Percentiles rank a stretch among this genome's conserved stretches.
These are phyloP conservation scores for Idaea aversata DNA, from an alignment of 2,888 invertebrate genomes.

Conservation along the genomic window DNA sequence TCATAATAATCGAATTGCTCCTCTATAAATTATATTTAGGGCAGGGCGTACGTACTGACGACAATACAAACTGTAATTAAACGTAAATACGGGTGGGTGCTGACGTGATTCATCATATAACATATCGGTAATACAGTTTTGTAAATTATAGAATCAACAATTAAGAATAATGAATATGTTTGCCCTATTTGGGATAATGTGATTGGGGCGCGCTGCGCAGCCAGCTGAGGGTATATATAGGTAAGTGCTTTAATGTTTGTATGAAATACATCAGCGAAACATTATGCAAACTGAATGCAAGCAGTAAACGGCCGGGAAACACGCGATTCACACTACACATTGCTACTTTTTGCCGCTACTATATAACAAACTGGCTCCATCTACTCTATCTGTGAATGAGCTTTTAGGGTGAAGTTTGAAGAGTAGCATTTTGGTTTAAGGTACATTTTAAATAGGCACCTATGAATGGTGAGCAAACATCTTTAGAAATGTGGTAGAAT, in stretches of 20 bases:
- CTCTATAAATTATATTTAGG: constrained; percentile 45
- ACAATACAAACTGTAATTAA: constrained; percentile 43
- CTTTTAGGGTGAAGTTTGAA: neutral
- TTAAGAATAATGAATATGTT: constrained; percentile 57
- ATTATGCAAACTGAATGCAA: constrained; percentile 39
- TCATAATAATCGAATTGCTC: constrained; percentile 44
- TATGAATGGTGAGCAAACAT: neutral
- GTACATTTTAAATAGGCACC: neutral
- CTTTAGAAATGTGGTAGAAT: neutral
- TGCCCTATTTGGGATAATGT: constrained; percentile 44
- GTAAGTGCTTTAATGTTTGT: neutral
- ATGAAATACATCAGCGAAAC: constrained; percentile 30
- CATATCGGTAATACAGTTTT: constrained; percentile 45
- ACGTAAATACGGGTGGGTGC: constrained; percentile 34
- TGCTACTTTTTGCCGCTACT: neutral
- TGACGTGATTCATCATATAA: constrained; percentile 50
- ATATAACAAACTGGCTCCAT: neutral
- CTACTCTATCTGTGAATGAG: neutral
- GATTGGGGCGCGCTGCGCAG: constrained; percentile 36
- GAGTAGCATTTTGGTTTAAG: neutral
- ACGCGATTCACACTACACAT: constrained; percentile 21
- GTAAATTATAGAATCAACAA: constrained; percentile 50
- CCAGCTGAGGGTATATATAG: neutral
- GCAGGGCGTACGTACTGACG: constrained; percentile 34
- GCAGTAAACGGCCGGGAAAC: constrained; percentile 28